Evolutionary conservation across 1,140 invertebrate genomes (phyloP).

Genomic region (Drosophila oshimai): DNA sequence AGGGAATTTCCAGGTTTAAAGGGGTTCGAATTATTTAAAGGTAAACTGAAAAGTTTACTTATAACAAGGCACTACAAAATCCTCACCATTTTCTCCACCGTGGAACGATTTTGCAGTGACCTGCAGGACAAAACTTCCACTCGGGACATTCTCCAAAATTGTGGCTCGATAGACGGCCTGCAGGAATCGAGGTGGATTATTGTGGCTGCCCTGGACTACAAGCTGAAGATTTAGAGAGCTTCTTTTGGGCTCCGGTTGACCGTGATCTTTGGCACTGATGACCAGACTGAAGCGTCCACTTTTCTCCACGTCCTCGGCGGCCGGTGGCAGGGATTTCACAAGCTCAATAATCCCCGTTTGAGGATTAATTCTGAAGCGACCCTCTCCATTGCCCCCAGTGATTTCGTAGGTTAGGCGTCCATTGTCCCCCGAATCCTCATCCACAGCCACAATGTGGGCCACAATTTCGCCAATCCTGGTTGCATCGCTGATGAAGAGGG

Average conservation of each 20-base stretch:
- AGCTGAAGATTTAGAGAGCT: slow-evolving; percentile 86
- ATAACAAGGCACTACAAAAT: too few species aligned
- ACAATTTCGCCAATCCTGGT: slow-evolving; percentile 86
- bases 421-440: slow-evolving; percentile 93
- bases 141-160: slow-evolving; percentile 90
- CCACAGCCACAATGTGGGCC: slow-evolving; percentile 91
- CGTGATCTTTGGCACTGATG: slow-evolving; percentile 92
- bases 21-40: too few species aligned
- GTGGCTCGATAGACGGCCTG: slow-evolving; percentile 89
- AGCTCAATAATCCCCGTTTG: slow-evolving; percentile 90
- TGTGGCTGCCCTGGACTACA: slow-evolving; percentile 88
- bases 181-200: slow-evolving; percentile 91
- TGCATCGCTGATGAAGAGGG: slow-evolving; percentile 84
- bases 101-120: slow-evolving; percentile 89
- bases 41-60: too few species aligned
- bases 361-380: slow-evolving; percentile 90
- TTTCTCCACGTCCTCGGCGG: slow-evolving; percentile 43
- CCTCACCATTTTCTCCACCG: slow-evolving; percentile 73
- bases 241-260: slow-evolving; percentile 87
- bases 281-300: slow-evolving; percentile 86
- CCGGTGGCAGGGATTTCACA: slow-evolving; percentile 86
- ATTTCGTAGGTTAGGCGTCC: slow-evolving; percentile 93
- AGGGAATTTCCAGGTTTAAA: too few species aligned
- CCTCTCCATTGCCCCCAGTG: slow-evolving; percentile 91
- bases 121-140: slow-evolving; percentile 90